These are phyloP conservation scores for Thamnaconus septentrionalis DNA, from an alignment of 2,113 vertebrate genomes.

Conservation along the genomic window DNA sequence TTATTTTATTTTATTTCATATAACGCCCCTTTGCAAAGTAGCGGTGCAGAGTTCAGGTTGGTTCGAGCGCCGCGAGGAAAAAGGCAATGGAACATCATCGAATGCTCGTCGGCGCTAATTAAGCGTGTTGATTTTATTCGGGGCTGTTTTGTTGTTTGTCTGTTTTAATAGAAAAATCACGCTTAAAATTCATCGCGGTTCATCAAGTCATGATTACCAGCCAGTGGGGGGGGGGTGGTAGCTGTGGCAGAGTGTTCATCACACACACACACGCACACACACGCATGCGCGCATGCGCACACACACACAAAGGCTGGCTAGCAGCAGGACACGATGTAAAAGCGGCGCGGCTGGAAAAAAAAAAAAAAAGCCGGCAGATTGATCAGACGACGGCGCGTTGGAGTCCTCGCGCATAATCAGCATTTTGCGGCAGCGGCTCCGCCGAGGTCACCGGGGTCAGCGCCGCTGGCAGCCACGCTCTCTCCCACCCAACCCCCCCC, in stretches of 20 bases:
- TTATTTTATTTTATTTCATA: background rate
- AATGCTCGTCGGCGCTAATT: too few relatives aligned
- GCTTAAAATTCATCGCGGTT: conserved; percentile 43
- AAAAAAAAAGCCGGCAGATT: conserved; percentile 51
- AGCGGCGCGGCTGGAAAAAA: conserved; percentile 40
- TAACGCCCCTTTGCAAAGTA: too few relatives aligned
- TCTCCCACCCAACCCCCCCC: conserved; percentile 54
- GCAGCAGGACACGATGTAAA: conserved; percentile 45
- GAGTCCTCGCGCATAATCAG: too few relatives aligned
- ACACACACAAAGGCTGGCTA: conserved; percentile 6
- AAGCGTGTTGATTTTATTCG: conserved; percentile 8
- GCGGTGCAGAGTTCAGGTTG: too few relatives aligned
- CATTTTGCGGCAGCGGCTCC: conserved; percentile 40
- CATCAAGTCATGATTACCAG: conserved; percentile 51
- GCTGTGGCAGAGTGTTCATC: background rate
- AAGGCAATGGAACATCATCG: too few relatives aligned
- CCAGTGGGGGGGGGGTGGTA: conserved; percentile 43
- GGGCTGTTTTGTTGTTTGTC: background rate
- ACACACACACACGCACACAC: too few relatives aligned
- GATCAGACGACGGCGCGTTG: conserved; percentile 6
- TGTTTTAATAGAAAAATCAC: conserved; percentile 33
- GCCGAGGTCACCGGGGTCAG: conserved; percentile 49
- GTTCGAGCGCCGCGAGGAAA: too few relatives aligned
- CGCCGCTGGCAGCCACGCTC: conserved; percentile 60
- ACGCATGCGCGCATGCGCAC: too few relatives aligned